Conservation (phyloP, 2,888 invertebrate genomes). For the Dicyrtoma fusca region DNA sequence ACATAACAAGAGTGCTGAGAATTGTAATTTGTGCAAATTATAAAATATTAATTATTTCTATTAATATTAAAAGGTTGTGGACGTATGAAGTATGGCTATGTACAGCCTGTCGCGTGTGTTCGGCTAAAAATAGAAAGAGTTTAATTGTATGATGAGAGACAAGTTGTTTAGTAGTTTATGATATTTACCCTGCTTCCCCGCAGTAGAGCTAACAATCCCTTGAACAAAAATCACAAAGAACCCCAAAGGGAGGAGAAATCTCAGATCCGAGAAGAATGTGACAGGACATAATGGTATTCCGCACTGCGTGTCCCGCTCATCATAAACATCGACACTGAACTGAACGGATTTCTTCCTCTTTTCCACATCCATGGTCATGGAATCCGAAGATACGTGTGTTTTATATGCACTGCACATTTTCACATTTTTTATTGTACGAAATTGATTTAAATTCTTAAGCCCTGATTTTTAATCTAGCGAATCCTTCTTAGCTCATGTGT, state of each 20-base stretch:
- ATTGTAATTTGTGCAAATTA: too few species aligned
- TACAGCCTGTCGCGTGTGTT: too few species aligned
- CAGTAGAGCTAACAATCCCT: constrained; percentile 10
- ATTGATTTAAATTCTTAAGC: too few species aligned
- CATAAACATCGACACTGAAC: constrained; percentile 32
- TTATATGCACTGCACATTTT: not conserved
- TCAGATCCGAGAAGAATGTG: constrained; percentile 19
- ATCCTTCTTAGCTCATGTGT: too few species aligned
- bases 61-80: too few species aligned
- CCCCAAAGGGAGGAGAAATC: constrained; percentile 25
- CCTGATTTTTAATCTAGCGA: too few species aligned
- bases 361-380: constrained; percentile 5
- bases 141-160: too few species aligned
- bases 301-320: constrained; percentile 30
- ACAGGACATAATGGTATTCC: constrained; percentile 16
- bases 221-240: constrained; percentile 22
- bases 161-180: not conserved
- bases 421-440: too few species aligned
- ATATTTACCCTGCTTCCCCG: constrained; percentile 17
- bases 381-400: not conserved
- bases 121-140: too few species aligned
- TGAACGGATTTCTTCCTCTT: constrained; percentile 34
- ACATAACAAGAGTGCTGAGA: too few species aligned
- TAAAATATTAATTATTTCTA: too few species aligned
- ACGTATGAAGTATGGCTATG: too few species aligned